A percentile compares a stretch with the other conserved stretches of the same genome.
Evolutionary conservation across 2,888 invertebrate species (phyloP).

Genomic region (Cyrtodaria siliqua): DNA sequence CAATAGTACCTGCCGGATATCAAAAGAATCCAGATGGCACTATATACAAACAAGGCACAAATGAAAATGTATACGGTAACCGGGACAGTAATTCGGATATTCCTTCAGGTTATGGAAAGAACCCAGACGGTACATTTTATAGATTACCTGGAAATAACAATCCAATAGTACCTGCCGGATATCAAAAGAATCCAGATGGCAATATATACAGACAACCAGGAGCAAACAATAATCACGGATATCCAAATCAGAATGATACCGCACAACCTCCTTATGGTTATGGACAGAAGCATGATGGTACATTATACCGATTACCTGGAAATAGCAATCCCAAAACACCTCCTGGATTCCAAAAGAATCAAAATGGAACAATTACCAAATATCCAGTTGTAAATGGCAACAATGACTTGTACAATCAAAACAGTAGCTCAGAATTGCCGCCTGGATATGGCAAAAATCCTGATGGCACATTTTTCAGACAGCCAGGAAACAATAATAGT

Average conservation of each 20-base stretch:
- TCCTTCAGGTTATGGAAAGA: constrained; percentile 5
- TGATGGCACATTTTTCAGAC: constrained; percentile 20
- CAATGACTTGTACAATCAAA: no score
- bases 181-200: background rate
- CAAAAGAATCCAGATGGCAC: constrained; percentile 16
- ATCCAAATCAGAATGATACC: no score
- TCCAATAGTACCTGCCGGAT: constrained; percentile 9
- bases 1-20: constrained; percentile 10
- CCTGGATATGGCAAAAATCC: constrained; percentile 24
- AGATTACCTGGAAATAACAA: constrained; percentile 1
- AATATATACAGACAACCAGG: background rate
- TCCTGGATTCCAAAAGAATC: constrained; percentile 2
- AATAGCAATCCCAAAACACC: constrained; percentile 7
- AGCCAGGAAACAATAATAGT: constrained; percentile 15
- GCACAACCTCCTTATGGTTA: background rate
- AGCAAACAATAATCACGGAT: no score
- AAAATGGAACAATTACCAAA: background rate
- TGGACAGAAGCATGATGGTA: background rate
- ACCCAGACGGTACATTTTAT: background rate
- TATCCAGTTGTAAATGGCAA: no score
- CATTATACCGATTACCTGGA: constrained; percentile 1
- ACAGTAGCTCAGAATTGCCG: background rate
- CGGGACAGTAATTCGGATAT: background rate
- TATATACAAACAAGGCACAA: background rate
- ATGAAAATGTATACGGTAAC: no score